Evolutionary conservation across 2,113 vertebrate species (phyloP).

Genomic region (Nestor notabilis): DNA sequence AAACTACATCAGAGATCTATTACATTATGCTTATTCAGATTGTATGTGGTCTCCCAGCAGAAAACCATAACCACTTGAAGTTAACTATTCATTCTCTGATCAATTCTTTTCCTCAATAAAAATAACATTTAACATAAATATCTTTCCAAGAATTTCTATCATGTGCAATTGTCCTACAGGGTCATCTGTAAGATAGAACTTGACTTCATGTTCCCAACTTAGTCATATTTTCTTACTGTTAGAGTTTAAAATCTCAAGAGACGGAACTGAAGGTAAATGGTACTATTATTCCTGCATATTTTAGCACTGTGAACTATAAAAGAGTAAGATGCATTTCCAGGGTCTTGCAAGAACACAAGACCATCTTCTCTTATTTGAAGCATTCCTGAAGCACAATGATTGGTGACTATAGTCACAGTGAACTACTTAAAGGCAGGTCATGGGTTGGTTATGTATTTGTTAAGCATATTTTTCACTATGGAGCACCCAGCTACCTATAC

Average conservation of each 20-base stretch:
- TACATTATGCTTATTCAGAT: background rate
- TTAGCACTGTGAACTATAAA: background rate
- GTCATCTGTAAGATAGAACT: background rate
- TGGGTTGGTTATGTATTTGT: background rate
- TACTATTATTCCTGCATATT: background rate
- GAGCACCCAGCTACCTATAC: background rate
- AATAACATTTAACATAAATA: background rate
- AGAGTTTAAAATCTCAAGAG: background rate
- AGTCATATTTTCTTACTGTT: background rate
- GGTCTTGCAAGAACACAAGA: background rate
- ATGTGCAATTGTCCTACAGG: background rate
- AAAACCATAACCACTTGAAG: background rate
- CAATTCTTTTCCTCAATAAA: background rate
- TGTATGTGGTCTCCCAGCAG: background rate
- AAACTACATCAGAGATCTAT: background rate
- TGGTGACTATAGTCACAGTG: background rate
- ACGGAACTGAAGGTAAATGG: background rate
- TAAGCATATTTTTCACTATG: background rate
- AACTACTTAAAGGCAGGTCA: background rate
- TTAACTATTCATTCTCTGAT: background rate
- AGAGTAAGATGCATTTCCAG: background rate
- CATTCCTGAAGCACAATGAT: background rate
- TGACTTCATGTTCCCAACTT: background rate
- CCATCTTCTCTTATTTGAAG: background rate
- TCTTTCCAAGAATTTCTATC: background rate